Evolutionary conservation across 2,113 vertebrate genomes (phyloP).

Genomic region (Cephalopterus ornatus): DNA sequence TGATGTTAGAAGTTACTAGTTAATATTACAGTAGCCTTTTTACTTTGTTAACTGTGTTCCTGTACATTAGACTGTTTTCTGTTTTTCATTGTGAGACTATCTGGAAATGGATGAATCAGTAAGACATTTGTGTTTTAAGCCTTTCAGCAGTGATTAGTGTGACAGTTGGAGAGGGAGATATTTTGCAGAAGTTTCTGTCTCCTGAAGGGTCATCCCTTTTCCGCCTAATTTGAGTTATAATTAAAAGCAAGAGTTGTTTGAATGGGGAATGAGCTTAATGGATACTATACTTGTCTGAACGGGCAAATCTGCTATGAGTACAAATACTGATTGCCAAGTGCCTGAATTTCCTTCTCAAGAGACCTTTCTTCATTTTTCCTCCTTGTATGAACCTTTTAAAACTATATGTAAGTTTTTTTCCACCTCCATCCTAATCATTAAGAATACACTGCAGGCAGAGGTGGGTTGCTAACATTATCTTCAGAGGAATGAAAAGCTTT

Average conservation of each 20-base stretch:
- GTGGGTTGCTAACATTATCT: background rate
- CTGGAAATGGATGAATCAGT: background rate
- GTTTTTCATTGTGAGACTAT: background rate
- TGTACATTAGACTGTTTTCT: background rate
- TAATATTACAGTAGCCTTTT: background rate
- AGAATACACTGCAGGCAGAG: background rate
- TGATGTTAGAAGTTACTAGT: background rate
- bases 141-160: background rate
- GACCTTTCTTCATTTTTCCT: background rate
- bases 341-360: background rate
- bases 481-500: background rate
- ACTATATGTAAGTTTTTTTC: background rate
- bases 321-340: background rate
- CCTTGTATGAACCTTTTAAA: background rate
- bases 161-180: background rate
- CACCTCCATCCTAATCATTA: background rate
- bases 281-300: background rate
- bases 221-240: background rate
- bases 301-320: background rate
- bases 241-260: background rate
- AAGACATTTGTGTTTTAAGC: background rate
- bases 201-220: background rate
- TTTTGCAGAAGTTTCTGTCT: background rate
- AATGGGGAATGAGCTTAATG: background rate
- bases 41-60: background rate